Evolutionary conservation across 2,113 vertebrate genomes (phyloP).

Genomic region (Lagopus muta): DNA sequence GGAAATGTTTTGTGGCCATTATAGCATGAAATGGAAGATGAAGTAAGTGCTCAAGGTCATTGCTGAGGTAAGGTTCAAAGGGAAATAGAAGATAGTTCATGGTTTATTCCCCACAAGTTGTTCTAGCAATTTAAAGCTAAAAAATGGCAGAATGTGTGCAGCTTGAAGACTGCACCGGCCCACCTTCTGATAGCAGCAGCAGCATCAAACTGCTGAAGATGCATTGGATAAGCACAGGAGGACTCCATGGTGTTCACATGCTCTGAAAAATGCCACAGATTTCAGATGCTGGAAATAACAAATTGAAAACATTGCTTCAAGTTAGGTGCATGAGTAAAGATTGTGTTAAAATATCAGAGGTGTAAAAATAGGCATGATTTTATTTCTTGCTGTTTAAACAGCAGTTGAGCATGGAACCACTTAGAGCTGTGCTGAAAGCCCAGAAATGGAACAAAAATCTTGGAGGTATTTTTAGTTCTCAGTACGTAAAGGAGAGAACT

Average conservation of each 20-base stretch:
- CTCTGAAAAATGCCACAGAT: not conserved
- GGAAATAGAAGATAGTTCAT: not conserved
- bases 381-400: not conserved
- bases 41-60: not conserved
- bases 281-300: not conserved
- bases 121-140: not conserved
- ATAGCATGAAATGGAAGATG: not conserved
- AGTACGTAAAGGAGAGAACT: not conserved
- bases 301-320: not conserved
- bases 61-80: not conserved
- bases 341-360: not conserved
- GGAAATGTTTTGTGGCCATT: not conserved
- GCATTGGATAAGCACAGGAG: not conserved
- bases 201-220: not conserved
- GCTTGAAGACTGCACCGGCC: not conserved
- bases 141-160: not conserved
- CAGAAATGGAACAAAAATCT: not conserved
- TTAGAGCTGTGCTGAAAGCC: not conserved
- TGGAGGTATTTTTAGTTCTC: not conserved
- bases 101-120: not conserved
- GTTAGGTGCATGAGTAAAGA: not conserved
- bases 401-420: rapidly evolving
- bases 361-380: not conserved
- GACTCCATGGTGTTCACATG: not conserved
- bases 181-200: no score